phyloP scores from a whole-genome alignment of 1,140 invertebrate species.

The Belonocnema kinseyi region DNA sequence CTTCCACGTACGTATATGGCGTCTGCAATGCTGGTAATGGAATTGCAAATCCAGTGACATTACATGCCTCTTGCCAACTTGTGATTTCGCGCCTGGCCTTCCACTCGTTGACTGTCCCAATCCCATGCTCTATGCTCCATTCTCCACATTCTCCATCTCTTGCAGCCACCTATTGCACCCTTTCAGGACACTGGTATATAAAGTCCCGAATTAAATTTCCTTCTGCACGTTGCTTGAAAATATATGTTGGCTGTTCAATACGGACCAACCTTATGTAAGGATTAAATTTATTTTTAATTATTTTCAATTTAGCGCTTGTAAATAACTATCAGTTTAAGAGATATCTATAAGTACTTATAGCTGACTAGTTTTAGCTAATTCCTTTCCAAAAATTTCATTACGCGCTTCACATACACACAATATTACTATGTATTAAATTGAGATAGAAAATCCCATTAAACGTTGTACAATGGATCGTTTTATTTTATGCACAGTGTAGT shows the following conservation, averaged over 20 bases:
- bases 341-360: too few relatives aligned
- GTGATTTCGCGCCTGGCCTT: conserved; percentile 69
- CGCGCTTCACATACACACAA: too few relatives aligned
- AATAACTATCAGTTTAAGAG: too few relatives aligned
- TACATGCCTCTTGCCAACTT: conserved; percentile 74
- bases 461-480: too few relatives aligned
- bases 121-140: conserved; percentile 50
- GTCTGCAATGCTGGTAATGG: conserved; percentile 66
- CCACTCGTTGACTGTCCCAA: conserved; percentile 47
- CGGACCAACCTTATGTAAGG: too few relatives aligned
- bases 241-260: conserved; percentile 22
- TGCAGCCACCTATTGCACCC: conserved; percentile 50
- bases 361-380: too few relatives aligned
- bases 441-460: too few relatives aligned
- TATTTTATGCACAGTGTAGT: too few relatives aligned
- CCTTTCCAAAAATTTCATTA: too few relatives aligned
- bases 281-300: too few relatives aligned
- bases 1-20: conserved; percentile 45
- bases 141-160: conserved; percentile 49
- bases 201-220: conserved; percentile 53
- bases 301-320: too few relatives aligned
- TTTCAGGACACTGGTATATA: conserved; percentile 40
- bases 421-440: too few relatives aligned
- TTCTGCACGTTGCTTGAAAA: conserved; percentile 43
- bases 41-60: conserved; percentile 74